Percentiles rank a stretch among this genome's conserved stretches.
Conservation (phyloP, 2,797 vertebrate genomes). For the Novumbra hubbsi region DNA sequence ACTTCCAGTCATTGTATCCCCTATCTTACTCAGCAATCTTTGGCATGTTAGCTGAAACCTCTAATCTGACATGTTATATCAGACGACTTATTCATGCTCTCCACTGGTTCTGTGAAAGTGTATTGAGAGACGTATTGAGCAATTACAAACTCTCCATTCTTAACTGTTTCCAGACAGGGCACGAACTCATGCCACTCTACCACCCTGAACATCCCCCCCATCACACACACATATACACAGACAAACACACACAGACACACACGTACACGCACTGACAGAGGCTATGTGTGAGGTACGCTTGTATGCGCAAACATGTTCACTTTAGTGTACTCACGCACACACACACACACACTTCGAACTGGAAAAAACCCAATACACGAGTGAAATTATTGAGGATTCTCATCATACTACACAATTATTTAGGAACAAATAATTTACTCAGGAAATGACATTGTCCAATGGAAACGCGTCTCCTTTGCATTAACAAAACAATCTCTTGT, state of each 20-base stretch:
- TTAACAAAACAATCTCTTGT: constrained; percentile 21
- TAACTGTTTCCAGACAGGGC: constrained; percentile 55
- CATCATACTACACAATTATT: neutral
- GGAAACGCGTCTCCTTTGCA: constrained; percentile 18
- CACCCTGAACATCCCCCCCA: constrained; percentile 12
- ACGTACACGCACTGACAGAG: constrained; percentile 9
- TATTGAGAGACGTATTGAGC: constrained; percentile 55
- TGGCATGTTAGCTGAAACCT: constrained; percentile 72
- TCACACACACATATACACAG: neutral
- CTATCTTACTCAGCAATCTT: constrained; percentile 67
- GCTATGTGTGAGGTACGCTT: neutral
- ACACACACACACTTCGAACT: neutral
- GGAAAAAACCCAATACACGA: neutral
- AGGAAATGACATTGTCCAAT: constrained; percentile 18
- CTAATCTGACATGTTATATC: constrained; percentile 77
- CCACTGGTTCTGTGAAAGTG: constrained; percentile 60
- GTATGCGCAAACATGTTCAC: no score
- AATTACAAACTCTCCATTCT: constrained; percentile 62
- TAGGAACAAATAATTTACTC: neutral
- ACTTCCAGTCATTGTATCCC: constrained; percentile 60
- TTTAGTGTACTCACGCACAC: neutral
- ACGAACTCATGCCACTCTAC: constrained; percentile 4
- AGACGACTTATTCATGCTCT: constrained; percentile 71
- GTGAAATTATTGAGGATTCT: neutral
- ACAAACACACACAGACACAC: constrained; percentile 12